Conservation (phyloP, 2,888 invertebrate genomes). For the Leptopilina drosophilae region DNA sequence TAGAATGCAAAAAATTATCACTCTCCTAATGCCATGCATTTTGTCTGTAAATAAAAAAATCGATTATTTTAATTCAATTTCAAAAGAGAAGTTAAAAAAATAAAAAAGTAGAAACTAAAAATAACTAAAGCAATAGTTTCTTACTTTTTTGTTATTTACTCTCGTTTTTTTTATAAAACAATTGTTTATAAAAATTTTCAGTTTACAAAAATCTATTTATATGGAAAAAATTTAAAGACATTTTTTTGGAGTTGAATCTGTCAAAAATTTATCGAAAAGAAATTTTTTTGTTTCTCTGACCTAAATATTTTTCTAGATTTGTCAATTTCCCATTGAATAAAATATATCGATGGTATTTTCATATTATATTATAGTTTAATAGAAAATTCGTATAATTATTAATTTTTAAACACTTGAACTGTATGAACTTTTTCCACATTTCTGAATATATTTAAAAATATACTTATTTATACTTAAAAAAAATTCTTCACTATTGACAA, state of each 20-base stretch:
- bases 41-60: conserved; percentile 74
- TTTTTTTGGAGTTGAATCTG: too few species aligned
- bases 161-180: neutral
- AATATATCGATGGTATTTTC: neutral
- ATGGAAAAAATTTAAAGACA: too few species aligned
- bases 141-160: neutral
- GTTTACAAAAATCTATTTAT: too few species aligned
- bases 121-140: neutral
- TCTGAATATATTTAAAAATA: neutral
- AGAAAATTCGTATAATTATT: too few species aligned
- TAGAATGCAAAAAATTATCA: conserved; percentile 87
- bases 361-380: neutral
- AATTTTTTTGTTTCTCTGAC: neutral
- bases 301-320: neutral
- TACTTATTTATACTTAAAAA: too few species aligned
- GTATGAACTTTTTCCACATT: neutral
- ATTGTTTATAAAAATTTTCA: neutral
- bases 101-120: neutral
- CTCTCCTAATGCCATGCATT: conserved; percentile 89
- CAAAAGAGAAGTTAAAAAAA: neutral
- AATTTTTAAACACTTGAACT: too few species aligned
- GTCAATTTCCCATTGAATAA: conserved; percentile 7
- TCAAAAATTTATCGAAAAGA: too few species aligned
- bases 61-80: neutral
- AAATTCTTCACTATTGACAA: neutral